Conservation (phyloP, 2,113 vertebrate species). For the Pelodiscus sinensis region DNA sequence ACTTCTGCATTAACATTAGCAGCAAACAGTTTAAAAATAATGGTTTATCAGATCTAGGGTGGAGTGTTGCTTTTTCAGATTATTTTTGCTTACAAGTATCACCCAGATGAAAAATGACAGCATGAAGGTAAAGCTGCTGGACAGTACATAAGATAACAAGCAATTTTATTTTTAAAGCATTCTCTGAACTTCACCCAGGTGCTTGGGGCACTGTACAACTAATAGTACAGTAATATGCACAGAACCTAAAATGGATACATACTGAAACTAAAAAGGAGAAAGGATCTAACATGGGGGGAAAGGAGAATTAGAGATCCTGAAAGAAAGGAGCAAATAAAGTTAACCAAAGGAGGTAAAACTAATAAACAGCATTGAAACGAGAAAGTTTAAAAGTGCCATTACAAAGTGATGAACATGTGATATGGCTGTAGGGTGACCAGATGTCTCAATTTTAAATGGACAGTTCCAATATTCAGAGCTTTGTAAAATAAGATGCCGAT, state of each 20-base stretch:
- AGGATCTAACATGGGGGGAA: neutral
- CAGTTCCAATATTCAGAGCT: no score
- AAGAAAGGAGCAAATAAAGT: neutral
- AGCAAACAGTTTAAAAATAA: slow-evolving; percentile 25
- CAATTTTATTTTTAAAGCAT: neutral
- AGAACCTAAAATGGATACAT: neutral
- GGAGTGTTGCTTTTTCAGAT: neutral
- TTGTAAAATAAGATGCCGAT: no score
- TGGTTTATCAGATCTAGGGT: neutral
- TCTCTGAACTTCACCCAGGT: neutral
- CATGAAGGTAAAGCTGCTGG: neutral
- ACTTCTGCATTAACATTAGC: slow-evolving; percentile 3
- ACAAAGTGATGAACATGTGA: neutral
- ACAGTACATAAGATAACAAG: neutral
- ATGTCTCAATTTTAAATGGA: no score
- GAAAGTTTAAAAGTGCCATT: neutral
- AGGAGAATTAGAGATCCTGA: neutral
- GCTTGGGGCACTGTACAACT: neutral
- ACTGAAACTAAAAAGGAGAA: neutral
- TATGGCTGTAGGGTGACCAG: neutral
- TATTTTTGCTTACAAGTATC: neutral
- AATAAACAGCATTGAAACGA: neutral
- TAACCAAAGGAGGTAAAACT: neutral
- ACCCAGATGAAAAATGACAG: neutral
- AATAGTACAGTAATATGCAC: neutral